These are phyloP conservation scores for Mormyrus iriodes DNA, from an alignment of 2,113 vertebrate species.

Conservation along the genomic window DNA sequence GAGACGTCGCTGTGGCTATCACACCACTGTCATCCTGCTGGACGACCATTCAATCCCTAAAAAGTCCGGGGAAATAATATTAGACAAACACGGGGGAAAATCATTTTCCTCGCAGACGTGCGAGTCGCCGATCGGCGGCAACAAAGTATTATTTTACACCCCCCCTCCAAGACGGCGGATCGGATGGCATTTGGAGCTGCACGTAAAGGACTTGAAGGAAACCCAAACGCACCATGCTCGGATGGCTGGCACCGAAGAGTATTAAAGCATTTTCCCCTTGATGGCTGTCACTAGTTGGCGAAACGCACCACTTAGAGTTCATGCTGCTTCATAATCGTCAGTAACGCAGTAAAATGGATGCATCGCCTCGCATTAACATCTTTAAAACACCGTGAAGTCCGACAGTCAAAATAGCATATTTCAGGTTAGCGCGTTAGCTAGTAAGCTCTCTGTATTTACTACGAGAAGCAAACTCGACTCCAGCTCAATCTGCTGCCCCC, in stretches of 20 bases:
- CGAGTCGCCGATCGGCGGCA: not conserved
- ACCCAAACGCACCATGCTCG: not conserved
- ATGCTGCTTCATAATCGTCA: not conserved
- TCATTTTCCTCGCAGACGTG: not conserved
- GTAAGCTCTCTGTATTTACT: not conserved
- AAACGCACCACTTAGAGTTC: not conserved
- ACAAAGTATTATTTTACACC: not conserved
- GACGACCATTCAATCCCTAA: constrained; percentile 56
- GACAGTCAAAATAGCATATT: not conserved
- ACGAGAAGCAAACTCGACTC: not conserved
- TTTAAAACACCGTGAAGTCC: no score
- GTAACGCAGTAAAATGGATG: not conserved
- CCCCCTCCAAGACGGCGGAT: not conserved
- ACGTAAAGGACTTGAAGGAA: not conserved
- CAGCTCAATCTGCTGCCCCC: not conserved
- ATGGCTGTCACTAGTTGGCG: not conserved
- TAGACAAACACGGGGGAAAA: no score
- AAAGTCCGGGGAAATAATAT: not conserved
- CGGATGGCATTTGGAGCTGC: not conserved
- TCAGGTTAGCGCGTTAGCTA: not conserved
- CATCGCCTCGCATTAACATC: not conserved
- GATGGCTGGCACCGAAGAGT: not conserved
- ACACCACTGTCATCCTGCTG: constrained; percentile 60
- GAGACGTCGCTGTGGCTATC: constrained; percentile 61
- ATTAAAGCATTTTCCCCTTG: not conserved